phyloP scores from a whole-genome alignment of 2,888 invertebrate genomes.

The Chloroclysta siterata region DNA sequence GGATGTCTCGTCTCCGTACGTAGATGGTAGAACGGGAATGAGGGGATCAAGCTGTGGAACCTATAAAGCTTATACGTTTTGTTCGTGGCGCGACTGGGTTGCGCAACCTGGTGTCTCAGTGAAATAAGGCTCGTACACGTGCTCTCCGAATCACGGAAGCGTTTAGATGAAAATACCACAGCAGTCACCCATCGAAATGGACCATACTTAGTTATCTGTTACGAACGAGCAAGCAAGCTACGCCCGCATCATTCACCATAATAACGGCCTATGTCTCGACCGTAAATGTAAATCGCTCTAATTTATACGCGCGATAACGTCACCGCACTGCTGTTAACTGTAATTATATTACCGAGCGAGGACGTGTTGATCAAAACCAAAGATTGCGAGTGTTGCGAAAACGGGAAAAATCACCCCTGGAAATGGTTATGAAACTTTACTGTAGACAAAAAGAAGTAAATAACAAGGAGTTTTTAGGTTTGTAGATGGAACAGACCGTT shows the following conservation, averaged over 20 bases:
- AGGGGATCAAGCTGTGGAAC: no score
- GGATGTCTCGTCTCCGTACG: no score
- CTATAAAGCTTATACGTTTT: no score
- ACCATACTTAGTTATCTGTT: not conserved
- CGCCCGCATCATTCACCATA: slow-evolving; percentile 80
- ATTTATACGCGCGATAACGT: slow-evolving; percentile 84
- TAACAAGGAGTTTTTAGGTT: not conserved
- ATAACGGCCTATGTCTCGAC: slow-evolving; percentile 78
- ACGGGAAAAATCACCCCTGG: slow-evolving; percentile 58
- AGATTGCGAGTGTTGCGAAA: slow-evolving; percentile 74
- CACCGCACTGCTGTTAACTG: slow-evolving; percentile 83
- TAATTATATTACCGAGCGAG: slow-evolving; percentile 84
- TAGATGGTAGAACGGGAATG: no score
- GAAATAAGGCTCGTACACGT: no score
- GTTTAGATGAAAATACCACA: no score
- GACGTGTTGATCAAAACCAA: slow-evolving; percentile 83
- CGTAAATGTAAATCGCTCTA: slow-evolving; percentile 84
- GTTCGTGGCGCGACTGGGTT: no score
- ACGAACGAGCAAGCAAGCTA: slow-evolving; percentile 59
- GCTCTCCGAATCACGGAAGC: no score
- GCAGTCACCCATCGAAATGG: not conserved
- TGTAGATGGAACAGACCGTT: no score
- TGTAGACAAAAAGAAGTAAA: not conserved
- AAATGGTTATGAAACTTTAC: slow-evolving; percentile 5
- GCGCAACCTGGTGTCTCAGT: no score